phyloP scores from a whole-genome alignment of 2,888 invertebrate genomes.

The Calameuta filiformis region DNA sequence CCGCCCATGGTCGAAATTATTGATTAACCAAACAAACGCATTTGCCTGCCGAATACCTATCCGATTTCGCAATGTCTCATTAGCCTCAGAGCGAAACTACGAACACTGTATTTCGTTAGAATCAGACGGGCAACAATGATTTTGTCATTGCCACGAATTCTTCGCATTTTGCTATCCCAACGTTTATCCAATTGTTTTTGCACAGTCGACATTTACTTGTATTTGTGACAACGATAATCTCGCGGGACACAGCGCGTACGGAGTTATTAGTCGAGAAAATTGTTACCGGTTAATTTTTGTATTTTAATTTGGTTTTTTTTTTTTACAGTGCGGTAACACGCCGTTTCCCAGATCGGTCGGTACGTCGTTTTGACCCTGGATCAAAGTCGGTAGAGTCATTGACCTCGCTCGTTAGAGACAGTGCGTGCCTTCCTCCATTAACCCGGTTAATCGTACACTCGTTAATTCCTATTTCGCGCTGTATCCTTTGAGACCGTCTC shows the following conservation, averaged over 20 bases:
- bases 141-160: background rate
- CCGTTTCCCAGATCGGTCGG: background rate
- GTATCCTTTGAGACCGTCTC: conserved; percentile 11
- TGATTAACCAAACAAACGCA: background rate
- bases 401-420: conserved; percentile 33
- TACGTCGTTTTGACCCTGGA: background rate
- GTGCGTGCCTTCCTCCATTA: conserved; percentile 52
- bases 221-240: background rate
- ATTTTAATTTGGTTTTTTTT: background rate
- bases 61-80: background rate
- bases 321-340: background rate
- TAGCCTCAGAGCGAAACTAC: background rate
- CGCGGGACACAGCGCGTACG: background rate
- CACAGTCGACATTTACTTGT: background rate
- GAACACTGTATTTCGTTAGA: background rate
- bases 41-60: background rate
- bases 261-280: background rate
- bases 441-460: conserved; percentile 55
- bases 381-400: background rate
- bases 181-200: background rate
- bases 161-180: background rate
- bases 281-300: background rate
- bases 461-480: conserved; percentile 49
- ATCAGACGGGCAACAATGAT: background rate
- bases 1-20: background rate